Evolutionary conservation across 2,113 vertebrate genomes (phyloP).

Genomic region (Engystomops pustulosus): DNA sequence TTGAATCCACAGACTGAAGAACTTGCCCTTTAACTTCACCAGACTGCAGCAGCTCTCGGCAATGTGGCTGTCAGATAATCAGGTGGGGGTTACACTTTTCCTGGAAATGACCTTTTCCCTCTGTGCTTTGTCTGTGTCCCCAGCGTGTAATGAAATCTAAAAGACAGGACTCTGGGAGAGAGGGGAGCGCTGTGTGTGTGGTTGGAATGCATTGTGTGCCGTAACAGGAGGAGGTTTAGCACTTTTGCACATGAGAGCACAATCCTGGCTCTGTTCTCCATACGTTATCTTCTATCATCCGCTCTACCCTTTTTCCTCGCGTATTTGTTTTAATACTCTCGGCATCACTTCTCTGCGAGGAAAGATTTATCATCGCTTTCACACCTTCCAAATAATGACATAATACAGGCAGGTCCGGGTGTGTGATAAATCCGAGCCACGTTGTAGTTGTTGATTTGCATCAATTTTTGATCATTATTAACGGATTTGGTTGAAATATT

Average conservation of each 20-base stretch:
- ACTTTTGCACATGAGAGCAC: neutral
- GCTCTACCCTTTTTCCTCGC: neutral
- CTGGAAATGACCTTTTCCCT: conserved; percentile 10
- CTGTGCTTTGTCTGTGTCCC: neutral
- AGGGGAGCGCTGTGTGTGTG: neutral
- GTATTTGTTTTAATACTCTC: neutral
- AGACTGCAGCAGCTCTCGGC: conserved; percentile 94
- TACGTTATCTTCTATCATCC: conserved; percentile 2
- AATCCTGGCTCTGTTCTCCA: neutral
- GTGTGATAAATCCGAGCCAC: neutral
- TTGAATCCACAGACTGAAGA: conserved; percentile 82
- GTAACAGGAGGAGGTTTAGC: conserved; percentile 4
- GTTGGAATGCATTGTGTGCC: conserved; percentile 16
- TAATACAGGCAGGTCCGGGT: neutral
- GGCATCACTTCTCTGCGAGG: neutral
- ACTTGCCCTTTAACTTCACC: conserved; percentile 95
- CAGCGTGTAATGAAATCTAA: neutral
- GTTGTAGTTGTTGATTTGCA: neutral
- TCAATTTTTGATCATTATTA: neutral
- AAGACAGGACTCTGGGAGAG: neutral
- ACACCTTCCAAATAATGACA: neutral
- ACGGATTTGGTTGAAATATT: neutral
- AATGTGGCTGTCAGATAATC: conserved; percentile 99
- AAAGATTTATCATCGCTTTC: neutral
- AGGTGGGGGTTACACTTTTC: conserved; percentile 75